These are phyloP conservation scores for Netelia melanura DNA, from an alignment of 2,888 invertebrate species.

Conservation along the genomic window DNA sequence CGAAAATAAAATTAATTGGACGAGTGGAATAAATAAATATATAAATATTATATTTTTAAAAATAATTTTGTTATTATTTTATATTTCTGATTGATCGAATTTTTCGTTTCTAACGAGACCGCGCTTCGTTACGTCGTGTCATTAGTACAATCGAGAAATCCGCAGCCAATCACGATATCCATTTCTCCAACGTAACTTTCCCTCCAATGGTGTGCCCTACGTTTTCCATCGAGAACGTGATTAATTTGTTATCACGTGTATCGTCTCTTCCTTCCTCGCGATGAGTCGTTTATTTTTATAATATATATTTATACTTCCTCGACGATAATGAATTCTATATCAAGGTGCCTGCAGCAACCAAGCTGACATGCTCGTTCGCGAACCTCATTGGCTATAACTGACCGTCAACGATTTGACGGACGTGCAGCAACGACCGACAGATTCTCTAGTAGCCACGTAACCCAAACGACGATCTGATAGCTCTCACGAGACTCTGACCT, in stretches of 20 bases:
- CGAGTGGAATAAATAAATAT: too few relatives aligned
- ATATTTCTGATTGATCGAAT: too few relatives aligned
- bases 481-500: conserved; percentile 46
- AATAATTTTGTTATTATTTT: too few relatives aligned
- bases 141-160: too few relatives aligned
- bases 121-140: too few relatives aligned
- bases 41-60: too few relatives aligned
- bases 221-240: background rate
- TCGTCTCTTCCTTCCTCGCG: background rate
- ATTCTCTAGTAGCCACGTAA: conserved; percentile 20
- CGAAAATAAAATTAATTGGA: too few relatives aligned
- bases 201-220: background rate
- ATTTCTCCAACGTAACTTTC: background rate
- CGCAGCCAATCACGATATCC: background rate
- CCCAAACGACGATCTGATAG: conserved; percentile 58
- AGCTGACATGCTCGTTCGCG: conserved; percentile 25
- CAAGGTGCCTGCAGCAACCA: background rate
- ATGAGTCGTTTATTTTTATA: background rate
- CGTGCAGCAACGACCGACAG: background rate
- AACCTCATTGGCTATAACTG: conserved; percentile 32
- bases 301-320: background rate
- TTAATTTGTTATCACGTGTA: conserved; percentile 7
- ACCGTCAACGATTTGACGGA: conserved; percentile 42
- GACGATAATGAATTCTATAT: conserved; percentile 25
- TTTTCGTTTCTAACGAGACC: too few relatives aligned